Base-by-base conservation (phyloP, 2,113 vertebrate genomes). In the Dissostichus mawsoni region DNA sequence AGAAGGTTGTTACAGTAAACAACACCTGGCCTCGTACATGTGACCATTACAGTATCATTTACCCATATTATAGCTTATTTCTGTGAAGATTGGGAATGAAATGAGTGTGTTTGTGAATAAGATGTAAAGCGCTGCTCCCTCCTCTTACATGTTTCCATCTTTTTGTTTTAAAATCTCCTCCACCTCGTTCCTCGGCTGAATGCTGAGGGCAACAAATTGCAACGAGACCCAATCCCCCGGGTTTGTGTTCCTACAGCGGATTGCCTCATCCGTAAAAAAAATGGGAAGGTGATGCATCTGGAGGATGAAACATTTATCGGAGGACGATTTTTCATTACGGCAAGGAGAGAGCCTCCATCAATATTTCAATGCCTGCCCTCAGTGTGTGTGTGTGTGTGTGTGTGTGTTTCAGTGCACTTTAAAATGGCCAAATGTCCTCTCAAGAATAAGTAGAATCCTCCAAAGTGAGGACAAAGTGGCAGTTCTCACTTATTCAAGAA, bases 261-360 rank as follows among this genome's bases (percentile, higher is more conserved):
- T 85, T 78, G 83, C 83, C 81, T 90, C 83, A 84, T 93, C 87
- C 92, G 88, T 92, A 90, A 88, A 92, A 41, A 5, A 94, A 91
- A 90, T 57, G 84, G 90, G 68, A 48, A 89, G 79, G 83, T 84
- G 87, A 92, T 94, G 91, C 94, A 95, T 96, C 86, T 92, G 84
- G 91, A 93, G 83, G 93, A 96, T 95, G 81, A 95, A 97, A 96
- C 92, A 97, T 95, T 96, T 94, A 96, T 94, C 69, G 92, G 55
- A 86, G 87, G 83, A 88, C 55, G 89, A 95, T 95, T 95, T 95
- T 96, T 95, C 93, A 95, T 89, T 74, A 87, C 88, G 82, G 92
- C 90, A 88, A 93, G 93, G 93, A 93, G 94, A 95, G 78, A 91
- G 87, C 89, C 87, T 90, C 74, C 94, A 97, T 96, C 94, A 96